These are phyloP conservation scores for Pteronotus mesoamericanus DNA, from an alignment of 2,797 vertebrate species.

Conservation along the genomic window DNA sequence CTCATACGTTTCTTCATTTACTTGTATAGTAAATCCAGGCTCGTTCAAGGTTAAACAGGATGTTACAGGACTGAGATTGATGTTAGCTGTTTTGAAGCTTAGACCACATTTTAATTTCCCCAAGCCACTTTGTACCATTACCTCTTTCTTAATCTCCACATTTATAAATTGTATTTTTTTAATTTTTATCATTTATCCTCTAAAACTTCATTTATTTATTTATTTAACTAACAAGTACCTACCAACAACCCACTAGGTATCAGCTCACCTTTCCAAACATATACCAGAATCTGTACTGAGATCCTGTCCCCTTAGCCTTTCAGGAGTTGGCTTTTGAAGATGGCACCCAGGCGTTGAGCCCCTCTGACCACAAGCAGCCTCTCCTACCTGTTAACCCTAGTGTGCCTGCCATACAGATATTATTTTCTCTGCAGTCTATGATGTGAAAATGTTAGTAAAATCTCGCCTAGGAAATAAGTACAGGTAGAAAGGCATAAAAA, in stretches of 20 bases:
- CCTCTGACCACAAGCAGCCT: neutral
- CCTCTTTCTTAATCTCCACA: neutral
- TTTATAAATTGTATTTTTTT: neutral
- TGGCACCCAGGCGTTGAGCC: accelerated
- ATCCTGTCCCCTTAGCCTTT: accelerated
- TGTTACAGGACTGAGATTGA: neutral
- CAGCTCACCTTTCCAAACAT: neutral
- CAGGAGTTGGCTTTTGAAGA: neutral
- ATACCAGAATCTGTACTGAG: neutral
- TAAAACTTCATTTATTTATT: neutral
- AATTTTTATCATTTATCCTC: neutral
- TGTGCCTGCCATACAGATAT: neutral
- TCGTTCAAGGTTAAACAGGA: neutral
- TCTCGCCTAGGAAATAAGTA: neutral
- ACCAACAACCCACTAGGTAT: neutral
- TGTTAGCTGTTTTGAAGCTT: neutral
- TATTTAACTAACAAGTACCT: neutral
- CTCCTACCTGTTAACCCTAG: neutral
- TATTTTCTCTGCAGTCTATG: neutral
- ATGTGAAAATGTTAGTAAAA: neutral
- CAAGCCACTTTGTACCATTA: neutral
- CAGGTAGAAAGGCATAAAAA: neutral
- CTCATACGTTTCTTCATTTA: neutral
- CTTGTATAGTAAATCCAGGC: neutral
- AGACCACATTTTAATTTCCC: neutral